Evolutionary conservation across 2,797 vertebrate species (phyloP).

Genomic region (Buceros bicornis): DNA sequence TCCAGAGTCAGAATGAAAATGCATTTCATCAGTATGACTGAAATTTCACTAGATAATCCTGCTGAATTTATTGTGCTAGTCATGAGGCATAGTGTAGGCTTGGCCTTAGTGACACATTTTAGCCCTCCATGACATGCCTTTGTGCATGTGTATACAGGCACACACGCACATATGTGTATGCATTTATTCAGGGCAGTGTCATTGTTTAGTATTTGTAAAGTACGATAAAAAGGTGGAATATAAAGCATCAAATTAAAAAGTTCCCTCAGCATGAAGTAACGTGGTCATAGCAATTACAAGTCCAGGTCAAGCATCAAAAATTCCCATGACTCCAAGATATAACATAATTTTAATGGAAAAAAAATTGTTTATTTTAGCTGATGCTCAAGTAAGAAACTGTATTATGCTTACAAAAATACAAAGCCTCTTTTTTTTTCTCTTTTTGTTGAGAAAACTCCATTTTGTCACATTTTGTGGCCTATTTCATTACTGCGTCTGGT

Average conservation of each 20-base stretch:
- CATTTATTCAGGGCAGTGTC: neutral
- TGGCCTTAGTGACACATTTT: neutral
- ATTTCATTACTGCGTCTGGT: neutral
- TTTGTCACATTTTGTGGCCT: neutral
- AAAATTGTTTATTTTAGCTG: neutral
- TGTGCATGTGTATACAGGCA: fast-evolving
- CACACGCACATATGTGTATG: too few species aligned
- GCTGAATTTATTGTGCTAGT: neutral
- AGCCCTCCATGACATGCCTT: fast-evolving
- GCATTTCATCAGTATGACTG: neutral
- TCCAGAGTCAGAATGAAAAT: neutral
- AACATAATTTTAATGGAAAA: neutral
- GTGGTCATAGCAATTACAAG: neutral
- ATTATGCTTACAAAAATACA: neutral
- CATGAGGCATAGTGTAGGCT: neutral
- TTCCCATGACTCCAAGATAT: neutral
- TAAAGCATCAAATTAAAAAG: neutral
- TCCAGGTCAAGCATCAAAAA: neutral
- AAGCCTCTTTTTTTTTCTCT: fast-evolving
- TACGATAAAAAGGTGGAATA: neutral
- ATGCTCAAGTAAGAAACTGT: neutral
- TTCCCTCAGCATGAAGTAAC: neutral
- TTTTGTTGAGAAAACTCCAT: neutral
- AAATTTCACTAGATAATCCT: neutral
- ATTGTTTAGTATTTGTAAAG: neutral